Conservation (phyloP, 2,797 vertebrate species). For the Lindbergichthys nudifrons region DNA sequence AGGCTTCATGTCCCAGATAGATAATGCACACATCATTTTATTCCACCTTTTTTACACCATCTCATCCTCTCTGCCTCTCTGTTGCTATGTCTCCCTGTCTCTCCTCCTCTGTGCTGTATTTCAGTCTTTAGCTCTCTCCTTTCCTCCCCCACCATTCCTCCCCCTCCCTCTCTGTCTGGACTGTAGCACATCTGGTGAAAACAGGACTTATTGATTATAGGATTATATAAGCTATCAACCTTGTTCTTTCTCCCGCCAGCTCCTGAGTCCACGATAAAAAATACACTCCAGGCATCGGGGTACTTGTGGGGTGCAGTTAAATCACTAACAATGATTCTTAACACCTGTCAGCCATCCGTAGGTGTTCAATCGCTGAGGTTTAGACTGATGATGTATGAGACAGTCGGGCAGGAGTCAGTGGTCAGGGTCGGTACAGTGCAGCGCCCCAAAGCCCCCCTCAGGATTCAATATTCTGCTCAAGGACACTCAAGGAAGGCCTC, state of each 20-base stretch:
- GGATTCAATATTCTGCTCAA: constrained; percentile 35
- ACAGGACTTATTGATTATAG: constrained; percentile 54
- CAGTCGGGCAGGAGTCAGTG: constrained; percentile 4
- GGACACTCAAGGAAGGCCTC: constrained; percentile 28
- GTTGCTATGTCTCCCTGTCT: not conserved
- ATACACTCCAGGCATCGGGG: not conserved
- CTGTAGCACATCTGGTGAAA: constrained; percentile 33
- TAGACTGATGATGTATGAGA: constrained; percentile 28
- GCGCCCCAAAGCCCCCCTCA: not conserved
- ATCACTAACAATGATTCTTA: constrained; percentile 25
- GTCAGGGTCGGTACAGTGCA: constrained; percentile 1
- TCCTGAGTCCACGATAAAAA: constrained; percentile 22
- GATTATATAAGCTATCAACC: constrained; percentile 53
- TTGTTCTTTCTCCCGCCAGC: constrained; percentile 7
- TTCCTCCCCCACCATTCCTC: not conserved
- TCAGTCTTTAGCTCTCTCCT: constrained; percentile 9
- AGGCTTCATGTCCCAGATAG: not conserved
- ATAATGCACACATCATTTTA: not conserved
- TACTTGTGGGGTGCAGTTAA: constrained; percentile 9
- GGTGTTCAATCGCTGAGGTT: constrained; percentile 34
- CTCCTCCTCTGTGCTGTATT: constrained; percentile 6
- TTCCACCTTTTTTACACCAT: no score
- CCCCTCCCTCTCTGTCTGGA: constrained; percentile 8
- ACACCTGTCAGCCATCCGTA: constrained; percentile 24
- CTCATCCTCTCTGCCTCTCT: not conserved